Percentiles rank a stretch among this genome's conserved stretches.
These are phyloP conservation scores for Sterna hirundo DNA, from an alignment of 2,113 vertebrate species.

Conservation along the genomic window DNA sequence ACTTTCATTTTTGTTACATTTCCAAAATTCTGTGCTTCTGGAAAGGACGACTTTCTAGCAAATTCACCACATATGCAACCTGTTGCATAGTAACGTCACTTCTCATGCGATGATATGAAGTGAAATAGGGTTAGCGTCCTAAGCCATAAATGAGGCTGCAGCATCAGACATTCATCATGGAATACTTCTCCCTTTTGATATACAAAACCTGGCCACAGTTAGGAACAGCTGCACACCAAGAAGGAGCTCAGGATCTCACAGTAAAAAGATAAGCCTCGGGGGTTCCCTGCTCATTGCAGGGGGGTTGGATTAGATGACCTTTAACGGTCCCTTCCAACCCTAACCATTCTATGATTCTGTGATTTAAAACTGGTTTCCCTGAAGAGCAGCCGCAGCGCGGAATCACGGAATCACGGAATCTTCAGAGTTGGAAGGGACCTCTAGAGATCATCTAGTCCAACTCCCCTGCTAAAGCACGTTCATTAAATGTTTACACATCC, in stretches of 20 bases:
- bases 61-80: not conserved
- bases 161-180: not conserved
- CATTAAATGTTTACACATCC: not conserved
- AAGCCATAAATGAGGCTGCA: not conserved
- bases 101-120: not conserved
- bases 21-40: not conserved
- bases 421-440: too few relatives aligned
- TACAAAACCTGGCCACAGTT: not conserved
- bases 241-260: not conserved
- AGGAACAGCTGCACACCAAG: not conserved
- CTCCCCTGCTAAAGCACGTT: too few relatives aligned
- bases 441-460: too few relatives aligned
- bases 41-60: not conserved
- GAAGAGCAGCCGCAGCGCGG: not conserved
- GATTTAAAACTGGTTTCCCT: not conserved
- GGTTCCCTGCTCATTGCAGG: not conserved
- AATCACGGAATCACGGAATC: too few relatives aligned
- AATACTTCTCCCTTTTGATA: not conserved
- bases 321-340: not conserved
- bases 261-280: not conserved
- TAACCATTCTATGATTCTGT: not conserved
- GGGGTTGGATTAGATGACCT: not conserved
- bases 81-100: fast-evolving
- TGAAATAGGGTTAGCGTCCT: not conserved
- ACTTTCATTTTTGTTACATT: not conserved